Percentiles rank a stretch among this genome's conserved stretches.
Conservation (phyloP, 2,113 vertebrate species). For the Empidonax traillii region DNA sequence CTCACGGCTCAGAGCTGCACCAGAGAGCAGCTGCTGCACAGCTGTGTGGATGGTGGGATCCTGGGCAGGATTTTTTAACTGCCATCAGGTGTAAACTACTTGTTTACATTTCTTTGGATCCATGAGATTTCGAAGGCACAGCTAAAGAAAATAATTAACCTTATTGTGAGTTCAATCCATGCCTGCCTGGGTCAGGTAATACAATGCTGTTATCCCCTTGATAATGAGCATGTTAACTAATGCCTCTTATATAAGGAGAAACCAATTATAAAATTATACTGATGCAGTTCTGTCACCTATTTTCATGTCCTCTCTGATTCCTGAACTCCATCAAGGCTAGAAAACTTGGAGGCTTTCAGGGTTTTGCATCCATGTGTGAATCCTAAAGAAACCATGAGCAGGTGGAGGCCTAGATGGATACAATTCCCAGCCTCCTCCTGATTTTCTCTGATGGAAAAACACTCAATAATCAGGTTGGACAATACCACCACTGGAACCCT, state of each 20-base stretch:
- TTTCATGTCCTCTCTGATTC: neutral
- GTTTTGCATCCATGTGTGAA: neutral
- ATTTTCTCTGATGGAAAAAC: neutral
- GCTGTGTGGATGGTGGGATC: neutral
- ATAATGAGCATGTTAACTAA: neutral
- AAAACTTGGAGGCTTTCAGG: neutral
- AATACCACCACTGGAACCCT: neutral
- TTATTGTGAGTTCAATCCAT: fast-evolving
- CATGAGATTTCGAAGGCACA: neutral
- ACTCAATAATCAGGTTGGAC: neutral
- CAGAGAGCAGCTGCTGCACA: neutral
- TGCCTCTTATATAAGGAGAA: neutral
- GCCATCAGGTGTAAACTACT: neutral
- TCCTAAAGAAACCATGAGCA: neutral
- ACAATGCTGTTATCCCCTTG: neutral
- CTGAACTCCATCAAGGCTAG: neutral
- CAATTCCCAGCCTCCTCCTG: neutral
- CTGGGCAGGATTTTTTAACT: neutral
- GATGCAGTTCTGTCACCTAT: neutral
- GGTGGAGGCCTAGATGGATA: neutral
- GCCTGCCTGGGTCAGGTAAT: neutral
- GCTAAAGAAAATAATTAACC: neutral
- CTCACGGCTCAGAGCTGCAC: neutral
- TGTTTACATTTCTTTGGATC: neutral
- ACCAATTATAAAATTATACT: neutral